These are phyloP conservation scores for Strix aluco DNA, from an alignment of 2,113 vertebrate genomes.

Conservation along the genomic window DNA sequence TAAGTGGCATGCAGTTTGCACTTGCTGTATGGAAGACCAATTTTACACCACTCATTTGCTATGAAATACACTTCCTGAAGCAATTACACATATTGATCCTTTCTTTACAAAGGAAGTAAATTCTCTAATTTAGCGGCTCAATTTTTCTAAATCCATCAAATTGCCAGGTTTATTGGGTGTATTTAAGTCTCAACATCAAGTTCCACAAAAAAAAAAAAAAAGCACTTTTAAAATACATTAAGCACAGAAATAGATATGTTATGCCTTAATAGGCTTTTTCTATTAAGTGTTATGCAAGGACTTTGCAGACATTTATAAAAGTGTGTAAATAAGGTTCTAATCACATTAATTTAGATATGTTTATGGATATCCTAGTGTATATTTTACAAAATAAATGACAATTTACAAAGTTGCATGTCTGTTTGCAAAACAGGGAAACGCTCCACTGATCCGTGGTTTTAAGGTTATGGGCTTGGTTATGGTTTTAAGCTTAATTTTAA, in stretches of 20 bases:
- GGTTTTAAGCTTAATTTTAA: neutral
- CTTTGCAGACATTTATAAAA: neutral
- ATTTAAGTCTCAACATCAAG: neutral
- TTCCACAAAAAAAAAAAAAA: neutral
- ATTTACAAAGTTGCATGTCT: neutral
- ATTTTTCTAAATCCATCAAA: slow-evolving; percentile 15
- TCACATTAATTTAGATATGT: neutral
- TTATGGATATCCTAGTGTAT: neutral
- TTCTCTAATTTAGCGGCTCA: neutral
- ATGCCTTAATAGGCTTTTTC: neutral
- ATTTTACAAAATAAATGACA: neutral
- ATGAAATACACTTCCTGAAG: slow-evolving; percentile 69
- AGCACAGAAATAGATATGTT: neutral
- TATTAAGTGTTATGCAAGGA: neutral
- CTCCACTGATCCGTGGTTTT: neutral
- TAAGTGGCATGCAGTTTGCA: slow-evolving; percentile 52
- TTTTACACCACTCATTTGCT: slow-evolving; percentile 78
- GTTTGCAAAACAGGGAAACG: neutral
- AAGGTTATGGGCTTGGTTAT: neutral
- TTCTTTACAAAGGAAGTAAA: slow-evolving; percentile 20
- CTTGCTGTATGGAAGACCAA: slow-evolving; percentile 54
- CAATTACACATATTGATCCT: slow-evolving; percentile 45
- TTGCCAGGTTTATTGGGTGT: neutral
- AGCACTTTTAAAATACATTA: neutral
- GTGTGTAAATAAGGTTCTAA: neutral